These are phyloP conservation scores for Porites cylindrica DNA, from an alignment of 92 coral and sea anemone species.

Conservation along the genomic window DNA sequence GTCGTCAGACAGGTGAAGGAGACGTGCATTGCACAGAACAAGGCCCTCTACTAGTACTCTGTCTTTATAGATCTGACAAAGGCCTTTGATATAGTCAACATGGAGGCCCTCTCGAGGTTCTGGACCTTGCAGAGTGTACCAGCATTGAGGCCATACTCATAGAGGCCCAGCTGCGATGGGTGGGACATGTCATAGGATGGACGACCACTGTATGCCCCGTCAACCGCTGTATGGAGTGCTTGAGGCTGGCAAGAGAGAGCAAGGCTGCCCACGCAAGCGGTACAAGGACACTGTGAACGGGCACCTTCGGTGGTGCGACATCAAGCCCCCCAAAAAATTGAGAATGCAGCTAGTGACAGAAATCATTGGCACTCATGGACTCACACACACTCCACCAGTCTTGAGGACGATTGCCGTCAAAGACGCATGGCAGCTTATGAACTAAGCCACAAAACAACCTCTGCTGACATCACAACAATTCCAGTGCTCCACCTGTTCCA, in stretches of 20 bases:
- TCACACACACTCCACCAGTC: constrained; percentile 39
- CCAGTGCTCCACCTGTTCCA: constrained; percentile 2
- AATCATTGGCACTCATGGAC: no score
- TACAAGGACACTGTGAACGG: constrained; percentile 41
- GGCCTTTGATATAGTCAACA: no score
- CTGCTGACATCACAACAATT: background rate
- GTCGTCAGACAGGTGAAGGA: no score
- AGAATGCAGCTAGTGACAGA: no score
- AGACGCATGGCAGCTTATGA: constrained; percentile 41
- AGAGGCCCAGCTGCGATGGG: constrained; percentile 22
- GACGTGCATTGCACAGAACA: no score
- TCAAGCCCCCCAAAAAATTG: background rate
- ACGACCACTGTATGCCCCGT: constrained; percentile 30
- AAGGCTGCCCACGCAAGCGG: constrained; percentile 24
- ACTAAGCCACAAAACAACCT: constrained; percentile 37
- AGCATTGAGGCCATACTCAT: constrained; percentile 42
- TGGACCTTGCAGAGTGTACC: background rate
- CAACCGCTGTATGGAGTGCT: constrained; percentile 43
- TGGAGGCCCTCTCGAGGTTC: constrained; percentile 8
- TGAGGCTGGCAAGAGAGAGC: constrained; percentile 37
- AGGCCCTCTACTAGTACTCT: no score
- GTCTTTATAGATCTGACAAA: no score
- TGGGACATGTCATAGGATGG: constrained; percentile 57
- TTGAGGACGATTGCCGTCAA: constrained; percentile 38
- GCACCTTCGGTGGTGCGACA: constrained; percentile 33